Evolutionary conservation across 2,797 vertebrate genomes (phyloP), one percentile per base, ranked within the genome.

Genomic region (Percopsis omiscomaycus): DNA sequence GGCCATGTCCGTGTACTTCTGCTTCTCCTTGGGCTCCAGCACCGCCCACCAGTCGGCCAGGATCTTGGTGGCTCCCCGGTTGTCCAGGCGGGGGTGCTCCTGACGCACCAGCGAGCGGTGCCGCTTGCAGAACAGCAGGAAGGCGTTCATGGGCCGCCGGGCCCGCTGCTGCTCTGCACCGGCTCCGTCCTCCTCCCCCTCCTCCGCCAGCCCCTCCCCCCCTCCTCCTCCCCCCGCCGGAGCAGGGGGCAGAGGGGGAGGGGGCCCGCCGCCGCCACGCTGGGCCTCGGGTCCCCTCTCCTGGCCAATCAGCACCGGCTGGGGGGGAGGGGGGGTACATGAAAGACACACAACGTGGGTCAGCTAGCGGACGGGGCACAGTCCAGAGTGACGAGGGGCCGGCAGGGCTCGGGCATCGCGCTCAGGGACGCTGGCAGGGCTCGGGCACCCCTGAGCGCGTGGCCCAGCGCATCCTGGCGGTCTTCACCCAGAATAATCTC

Each of bases 1-100:
- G 79, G 97, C 98, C 97, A 99, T 98, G 90, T 99, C 97, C 28
- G 96, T 99, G 83, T 99, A 99, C 82, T 98, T 98, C 88, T 98
- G 97, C 84, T 99, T 99, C 89, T 99, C 98, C 77, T 94, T 95
- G 79, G 98, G 96, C 74, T 98, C 97, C 73, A 99, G 91, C 86
- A 97, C 94, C 16, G 96, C 96, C 98, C 98, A 99, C 98, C 98
- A 99, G 83, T 99, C 98, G 2, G 98, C 98, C 89, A 99, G 86
- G 83, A 99, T 98, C 89, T 99, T 99, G 70, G 98, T 99, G 81
- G 98, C 97, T 56, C 98, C 97, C 29, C 97, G 94, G 85, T 99
- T 99, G 92, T 99, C 98, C 67, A 99, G 93, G 66, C 94, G 95
- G 30, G 97, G 98, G 79, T 99, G 98, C 69, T 98, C 94, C 81